Base-by-base conservation (phyloP, 1,140 invertebrate genomes). In the Oncopodura yosiiana region DNA sequence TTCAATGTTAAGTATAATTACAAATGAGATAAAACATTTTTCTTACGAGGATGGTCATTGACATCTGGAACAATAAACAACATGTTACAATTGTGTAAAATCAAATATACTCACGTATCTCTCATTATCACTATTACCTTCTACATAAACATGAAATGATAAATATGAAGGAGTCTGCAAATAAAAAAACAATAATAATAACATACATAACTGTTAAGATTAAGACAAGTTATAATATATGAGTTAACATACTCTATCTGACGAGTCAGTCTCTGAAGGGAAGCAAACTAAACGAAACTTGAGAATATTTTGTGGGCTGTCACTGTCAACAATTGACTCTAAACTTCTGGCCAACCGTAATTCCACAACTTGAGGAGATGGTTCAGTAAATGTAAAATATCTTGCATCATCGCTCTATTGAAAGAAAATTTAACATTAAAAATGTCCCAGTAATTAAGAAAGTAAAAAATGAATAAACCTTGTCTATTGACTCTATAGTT, bases 91-190 rank as follows among this genome's bases (percentile, higher is more conserved):
- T n/a, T n/a, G n/a, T n/a, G n/a, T n/a, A n/a, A n/a, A n/a, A n/a
- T n/a, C n/a, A n/a, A n/a, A n/a, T n/a, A n/a, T n/a, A n/a, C n/a
- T n/a, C n/a, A n/a, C n/a, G n/a, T n/a, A n/a, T n/a, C n/a, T n/a
- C n/a, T n/a, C 74, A 68, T 88, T 83, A 69, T 87, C 84, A 66
- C 88, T 89, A 23, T 87, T 77, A 67, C 88, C 86, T 69, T 88
- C 84, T 2, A 90, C 82, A 66, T 87, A 88, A 2, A 87, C 83
- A 0, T 85, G 88, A 32, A 88, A 80, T 12, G 84, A 86, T 6
- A 89, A 70, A 65, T 83, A 86, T n/a, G 82, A 82, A 53, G 79
- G 82, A 65, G 83, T 81, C 80, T 81, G 69, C 46, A 72, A 69
- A 63, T 53, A 9, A 9, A 41, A 41, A 41, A 23, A 37, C 43